Evolutionary conservation across 2,797 vertebrate species (phyloP).

Genomic region (Microtus agrestis): DNA sequence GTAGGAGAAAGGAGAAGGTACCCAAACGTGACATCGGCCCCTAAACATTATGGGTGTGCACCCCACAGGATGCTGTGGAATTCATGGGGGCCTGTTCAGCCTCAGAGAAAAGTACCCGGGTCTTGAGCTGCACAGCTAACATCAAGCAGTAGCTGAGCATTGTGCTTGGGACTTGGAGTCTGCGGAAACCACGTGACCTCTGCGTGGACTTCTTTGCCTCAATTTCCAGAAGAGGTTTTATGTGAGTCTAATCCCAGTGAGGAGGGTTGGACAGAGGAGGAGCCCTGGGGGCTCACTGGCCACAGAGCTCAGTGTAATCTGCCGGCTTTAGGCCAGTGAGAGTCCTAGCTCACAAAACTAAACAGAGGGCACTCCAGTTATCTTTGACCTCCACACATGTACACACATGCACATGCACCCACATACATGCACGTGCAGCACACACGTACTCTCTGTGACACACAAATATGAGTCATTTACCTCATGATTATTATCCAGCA

Average conservation of each 20-base stretch:
- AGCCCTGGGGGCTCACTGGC: neutral
- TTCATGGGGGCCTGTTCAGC: neutral
- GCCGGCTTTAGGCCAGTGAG: neutral
- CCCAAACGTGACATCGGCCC: neutral
- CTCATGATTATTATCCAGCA: neutral
- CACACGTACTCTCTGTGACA: neutral
- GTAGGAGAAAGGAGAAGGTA: neutral
- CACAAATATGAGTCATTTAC: neutral
- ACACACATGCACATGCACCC: neutral
- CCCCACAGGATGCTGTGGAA: no score
- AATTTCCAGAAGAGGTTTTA: neutral
- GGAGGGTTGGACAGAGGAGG: neutral
- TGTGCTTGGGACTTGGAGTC: neutral
- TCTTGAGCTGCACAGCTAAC: neutral
- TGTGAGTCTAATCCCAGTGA: neutral
- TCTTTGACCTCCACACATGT: neutral
- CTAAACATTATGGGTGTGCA: neutral
- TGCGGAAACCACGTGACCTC: neutral
- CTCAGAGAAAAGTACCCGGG: neutral
- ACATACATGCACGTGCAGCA: neutral
- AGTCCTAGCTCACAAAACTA: neutral
- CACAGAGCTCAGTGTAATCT: neutral
- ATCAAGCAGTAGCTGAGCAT: fast-evolving
- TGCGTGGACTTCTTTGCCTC: neutral
- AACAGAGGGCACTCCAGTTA: no score